Conservation (phyloP, 2,888 invertebrate genomes). For the Adelognathus sp. region DNA sequence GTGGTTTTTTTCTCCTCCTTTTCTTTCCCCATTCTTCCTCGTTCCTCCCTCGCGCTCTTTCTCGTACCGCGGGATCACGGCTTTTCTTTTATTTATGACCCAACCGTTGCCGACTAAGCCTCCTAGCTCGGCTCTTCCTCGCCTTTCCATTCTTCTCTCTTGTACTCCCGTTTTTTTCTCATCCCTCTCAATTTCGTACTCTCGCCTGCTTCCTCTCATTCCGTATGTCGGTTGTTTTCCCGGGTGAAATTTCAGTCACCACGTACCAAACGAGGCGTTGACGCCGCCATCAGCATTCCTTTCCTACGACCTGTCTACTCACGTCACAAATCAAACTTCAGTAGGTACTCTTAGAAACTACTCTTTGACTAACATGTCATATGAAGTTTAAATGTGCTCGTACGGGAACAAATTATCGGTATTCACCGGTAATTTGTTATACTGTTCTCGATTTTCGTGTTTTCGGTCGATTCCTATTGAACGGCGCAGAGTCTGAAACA, state of each 20-base stretch:
- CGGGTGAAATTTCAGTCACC: slow-evolving; percentile 37
- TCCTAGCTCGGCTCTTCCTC: slow-evolving; percentile 49
- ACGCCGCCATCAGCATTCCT: slow-evolving; percentile 39
- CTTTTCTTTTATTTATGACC: slow-evolving; percentile 66
- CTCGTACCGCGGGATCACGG: slow-evolving; percentile 55
- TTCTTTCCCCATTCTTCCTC: neutral
- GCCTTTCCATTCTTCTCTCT: slow-evolving; percentile 31
- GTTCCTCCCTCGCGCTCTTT: slow-evolving; percentile 21
- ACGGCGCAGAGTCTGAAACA: slow-evolving; percentile 8
- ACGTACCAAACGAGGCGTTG: slow-evolving; percentile 15
- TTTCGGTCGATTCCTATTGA: too few relatives aligned
- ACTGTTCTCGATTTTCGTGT: too few relatives aligned
- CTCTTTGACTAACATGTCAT: too few relatives aligned
- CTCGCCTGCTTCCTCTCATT: slow-evolving; percentile 12
- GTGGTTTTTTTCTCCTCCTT: neutral
- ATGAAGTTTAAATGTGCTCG: too few relatives aligned
- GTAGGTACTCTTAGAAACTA: too few relatives aligned
- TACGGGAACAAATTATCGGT: too few relatives aligned
- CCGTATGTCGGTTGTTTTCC: slow-evolving; percentile 19
- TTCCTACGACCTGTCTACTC: slow-evolving; percentile 21
- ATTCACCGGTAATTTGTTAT: too few relatives aligned
- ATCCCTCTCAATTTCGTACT: slow-evolving; percentile 2
- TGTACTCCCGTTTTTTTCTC: slow-evolving; percentile 14
- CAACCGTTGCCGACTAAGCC: slow-evolving; percentile 47
- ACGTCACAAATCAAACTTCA: slow-evolving; percentile 54